Conservation (phyloP, 2,797 vertebrate genomes). For the Lerista edwardsae region DNA sequence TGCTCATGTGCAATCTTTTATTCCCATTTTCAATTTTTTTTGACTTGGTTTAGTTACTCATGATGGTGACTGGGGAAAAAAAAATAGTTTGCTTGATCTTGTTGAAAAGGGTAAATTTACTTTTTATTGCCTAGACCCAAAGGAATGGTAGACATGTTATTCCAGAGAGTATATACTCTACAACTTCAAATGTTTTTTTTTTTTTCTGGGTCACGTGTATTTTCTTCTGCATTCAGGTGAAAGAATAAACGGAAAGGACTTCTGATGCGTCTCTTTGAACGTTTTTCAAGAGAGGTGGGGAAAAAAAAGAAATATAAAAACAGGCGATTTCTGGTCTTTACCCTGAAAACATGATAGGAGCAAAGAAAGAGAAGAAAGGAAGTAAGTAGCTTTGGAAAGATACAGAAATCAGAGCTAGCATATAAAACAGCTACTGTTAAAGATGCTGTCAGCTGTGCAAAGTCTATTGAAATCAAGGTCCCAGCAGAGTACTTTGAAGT, state of each 20-base stretch:
- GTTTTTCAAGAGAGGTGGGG: not conserved
- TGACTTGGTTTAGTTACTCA: constrained; percentile 19
- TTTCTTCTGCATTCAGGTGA: constrained; percentile 38
- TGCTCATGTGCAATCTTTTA: constrained; percentile 32
- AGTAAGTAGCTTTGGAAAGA: not conserved
- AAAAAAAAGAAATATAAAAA: not conserved
- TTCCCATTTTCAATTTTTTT: constrained; percentile 32
- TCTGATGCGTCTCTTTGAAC: constrained; percentile 33
- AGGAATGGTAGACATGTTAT: constrained; percentile 19
- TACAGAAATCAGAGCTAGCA: too few species aligned
- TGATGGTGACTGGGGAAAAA: not conserved
- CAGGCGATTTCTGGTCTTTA: not conserved
- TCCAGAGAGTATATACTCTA: constrained; percentile 36
- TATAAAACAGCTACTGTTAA: not conserved
- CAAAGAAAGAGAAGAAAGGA: not conserved
- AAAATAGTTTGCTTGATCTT: constrained; percentile 30
- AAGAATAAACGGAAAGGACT: constrained; percentile 65
- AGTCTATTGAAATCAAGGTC: not conserved
- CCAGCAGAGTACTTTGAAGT: not conserved
- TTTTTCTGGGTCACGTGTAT: constrained; percentile 37
- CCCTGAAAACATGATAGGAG: not conserved
- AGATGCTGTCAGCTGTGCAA: not conserved
- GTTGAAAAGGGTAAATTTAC: constrained; percentile 30
- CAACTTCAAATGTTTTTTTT: constrained; percentile 47
- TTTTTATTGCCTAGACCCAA: constrained; percentile 22